Evolutionary conservation across 2,113 vertebrate species (phyloP), one percentile per base, ranked within the genome.

Genomic region (Hirundichthys speculiger): DNA sequence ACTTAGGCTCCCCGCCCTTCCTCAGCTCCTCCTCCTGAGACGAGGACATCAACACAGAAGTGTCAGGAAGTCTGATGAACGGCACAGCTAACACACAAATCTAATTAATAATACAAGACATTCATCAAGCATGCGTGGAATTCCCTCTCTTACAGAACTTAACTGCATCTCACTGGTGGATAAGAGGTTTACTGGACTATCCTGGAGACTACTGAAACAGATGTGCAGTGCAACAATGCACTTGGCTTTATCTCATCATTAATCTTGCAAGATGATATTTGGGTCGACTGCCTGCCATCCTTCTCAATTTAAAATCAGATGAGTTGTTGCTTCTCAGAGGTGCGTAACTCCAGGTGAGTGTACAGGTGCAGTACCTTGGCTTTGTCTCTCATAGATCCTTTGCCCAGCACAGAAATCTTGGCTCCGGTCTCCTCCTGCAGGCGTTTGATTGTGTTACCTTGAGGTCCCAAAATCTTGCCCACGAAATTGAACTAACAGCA

Each of bases 301-400:
- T 27, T 53, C 64, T 64, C 51, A 49, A 70, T 60, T 20, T 46
- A 24, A 60, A 43, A 45, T 70, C 81, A 81, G 77, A 79, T 79
- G 83, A 78, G 58, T 68, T 65, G 49, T 54, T n/a, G 56, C 75
- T 50, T 34, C 34, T 58, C 58, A 51, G 73, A 74, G 57, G 57
- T 75, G 75, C 47, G 24, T 24, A 46, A 25, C 41, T 22, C 13
- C n/a, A 8, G 59, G 40, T 48, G 25, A 45, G 24, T 53, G 22
- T 51, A 27, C 13, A 8, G 10, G 62, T 24, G 30, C 2, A 13
- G 11, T 95, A 99, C 98, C 96, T 98, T 98, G 39, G 94, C 90
- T 93, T 98, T 99, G 90, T 99, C 98, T 64, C 98, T 95, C 97
- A 99, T 99, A 69, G 98, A 99, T 82, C 98, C 98, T 90, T 99